Evolutionary conservation across 2,888 invertebrate genomes (phyloP).

Genomic region (Tenodera sinensis): DNA sequence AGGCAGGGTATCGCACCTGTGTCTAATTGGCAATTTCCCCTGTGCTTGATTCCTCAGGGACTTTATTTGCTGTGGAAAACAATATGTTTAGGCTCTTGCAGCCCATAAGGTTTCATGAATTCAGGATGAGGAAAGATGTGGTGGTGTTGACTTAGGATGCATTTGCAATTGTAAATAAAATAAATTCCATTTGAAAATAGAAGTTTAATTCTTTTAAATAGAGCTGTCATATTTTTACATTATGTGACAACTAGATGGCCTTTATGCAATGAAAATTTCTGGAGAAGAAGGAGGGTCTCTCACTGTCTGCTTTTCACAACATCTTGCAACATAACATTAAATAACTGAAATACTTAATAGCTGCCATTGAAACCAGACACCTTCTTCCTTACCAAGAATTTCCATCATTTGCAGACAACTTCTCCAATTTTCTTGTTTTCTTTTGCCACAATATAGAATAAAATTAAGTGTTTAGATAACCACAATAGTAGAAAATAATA

Average conservation of each 20-base stretch:
- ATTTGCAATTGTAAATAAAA: neutral
- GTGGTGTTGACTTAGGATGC: too few relatives aligned
- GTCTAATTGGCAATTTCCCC: too few relatives aligned
- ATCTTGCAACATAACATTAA: neutral
- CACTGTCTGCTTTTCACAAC: neutral
- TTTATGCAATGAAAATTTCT: neutral
- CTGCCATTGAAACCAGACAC: neutral
- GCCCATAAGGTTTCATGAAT: too few relatives aligned
- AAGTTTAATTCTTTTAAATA: conserved; percentile 10
- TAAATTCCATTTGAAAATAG: neutral
- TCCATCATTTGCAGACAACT: neutral
- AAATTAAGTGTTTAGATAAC: neutral
- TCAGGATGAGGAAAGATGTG: too few relatives aligned
- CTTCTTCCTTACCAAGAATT: conserved; percentile 9
- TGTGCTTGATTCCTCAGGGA: too few relatives aligned
- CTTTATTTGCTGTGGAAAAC: too few relatives aligned
- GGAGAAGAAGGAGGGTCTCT: conserved; percentile 3
- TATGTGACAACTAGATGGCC: neutral
- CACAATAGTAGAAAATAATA: neutral
- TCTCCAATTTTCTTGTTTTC: neutral
- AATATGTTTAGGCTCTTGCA: too few relatives aligned
- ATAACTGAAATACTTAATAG: neutral
- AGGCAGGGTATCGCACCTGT: too few relatives aligned
- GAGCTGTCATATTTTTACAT: conserved; percentile 6
- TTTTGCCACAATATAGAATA: neutral